These are phyloP conservation scores for Dendrolimus pini DNA, from an alignment of 2,888 invertebrate species.

Conservation along the genomic window DNA sequence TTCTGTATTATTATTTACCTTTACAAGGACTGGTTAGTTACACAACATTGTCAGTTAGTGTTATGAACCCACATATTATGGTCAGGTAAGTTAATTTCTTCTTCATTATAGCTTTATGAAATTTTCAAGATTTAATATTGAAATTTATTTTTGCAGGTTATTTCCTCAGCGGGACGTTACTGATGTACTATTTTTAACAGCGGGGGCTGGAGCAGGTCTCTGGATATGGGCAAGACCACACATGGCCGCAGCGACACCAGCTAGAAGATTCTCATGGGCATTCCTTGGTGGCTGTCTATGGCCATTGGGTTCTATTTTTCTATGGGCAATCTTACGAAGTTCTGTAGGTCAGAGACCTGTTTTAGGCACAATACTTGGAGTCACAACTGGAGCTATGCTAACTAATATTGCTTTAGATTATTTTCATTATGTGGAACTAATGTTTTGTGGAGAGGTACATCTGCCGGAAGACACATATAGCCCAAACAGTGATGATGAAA, in stretches of 20 bases:
- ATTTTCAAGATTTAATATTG: no score
- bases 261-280: conserved; percentile 81
- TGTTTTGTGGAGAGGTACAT: conserved; percentile 72
- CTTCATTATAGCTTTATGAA: no score
- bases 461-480: conserved; percentile 60
- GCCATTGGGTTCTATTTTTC: conserved; percentile 91
- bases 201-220: conserved; percentile 88
- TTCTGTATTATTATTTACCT: conserved; percentile 86
- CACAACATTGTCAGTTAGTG: conserved; percentile 86
- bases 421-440: conserved; percentile 78
- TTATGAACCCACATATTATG: conserved; percentile 88
- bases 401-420: conserved; percentile 80
- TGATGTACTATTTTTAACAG: conserved; percentile 87
- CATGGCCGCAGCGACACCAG: conserved; percentile 79
- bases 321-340: conserved; percentile 91
- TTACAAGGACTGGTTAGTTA: conserved; percentile 86
- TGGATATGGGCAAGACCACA: conserved; percentile 90
- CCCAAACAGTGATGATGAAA: conserved; percentile 72
- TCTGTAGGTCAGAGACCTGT: conserved; percentile 83
- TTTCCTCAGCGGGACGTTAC: conserved; percentile 86
- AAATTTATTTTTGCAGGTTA: conserved; percentile 69
- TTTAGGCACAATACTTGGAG: conserved; percentile 80
- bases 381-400: conserved; percentile 82
- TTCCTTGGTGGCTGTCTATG: conserved; percentile 87
- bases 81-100: conserved; percentile 71